phyloP scores from a whole-genome alignment of 2,797 vertebrate species.

The Hemibagrus guttatus region DNA sequence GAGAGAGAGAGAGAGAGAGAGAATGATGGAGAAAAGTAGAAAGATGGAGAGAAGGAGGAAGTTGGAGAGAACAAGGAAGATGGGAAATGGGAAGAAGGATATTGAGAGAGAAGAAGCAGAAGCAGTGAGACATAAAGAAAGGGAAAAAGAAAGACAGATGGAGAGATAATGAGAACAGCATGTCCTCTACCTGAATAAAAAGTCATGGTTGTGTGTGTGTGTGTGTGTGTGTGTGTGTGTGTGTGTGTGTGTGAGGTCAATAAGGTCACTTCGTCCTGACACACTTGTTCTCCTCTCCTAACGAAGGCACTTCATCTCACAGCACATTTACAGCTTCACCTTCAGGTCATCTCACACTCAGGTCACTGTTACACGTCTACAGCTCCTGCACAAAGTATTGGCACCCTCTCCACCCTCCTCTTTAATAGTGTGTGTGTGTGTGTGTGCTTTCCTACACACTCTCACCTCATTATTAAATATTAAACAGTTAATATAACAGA shows the following conservation, averaged over 20 bases:
- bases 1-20: background rate
- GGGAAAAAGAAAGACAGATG: background rate
- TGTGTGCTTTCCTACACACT: background rate
- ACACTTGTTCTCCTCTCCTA: background rate
- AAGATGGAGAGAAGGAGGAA: background rate
- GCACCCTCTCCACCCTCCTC: background rate
- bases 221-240: background rate
- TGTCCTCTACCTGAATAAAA: constrained; percentile 31
- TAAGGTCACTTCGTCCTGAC: background rate
- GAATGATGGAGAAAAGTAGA: background rate
- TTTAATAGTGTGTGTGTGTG: background rate
- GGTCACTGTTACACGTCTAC: background rate
- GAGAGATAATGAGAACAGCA: constrained; percentile 23
- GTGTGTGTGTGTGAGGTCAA: constrained; percentile 5
- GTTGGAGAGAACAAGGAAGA: background rate
- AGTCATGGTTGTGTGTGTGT: background rate
- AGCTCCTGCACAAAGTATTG: background rate
- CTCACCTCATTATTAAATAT: background rate
- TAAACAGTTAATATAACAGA: background rate
- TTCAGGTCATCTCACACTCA: background rate
- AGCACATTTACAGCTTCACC: background rate
- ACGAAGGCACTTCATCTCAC: background rate
- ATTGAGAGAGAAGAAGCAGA: background rate
- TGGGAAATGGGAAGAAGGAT: too few species aligned
- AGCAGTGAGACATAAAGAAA: background rate